Evolutionary conservation across 2,797 vertebrate species (phyloP), one percentile per base, ranked within the genome.

Genomic region (Acanthiza pusilla): DNA sequence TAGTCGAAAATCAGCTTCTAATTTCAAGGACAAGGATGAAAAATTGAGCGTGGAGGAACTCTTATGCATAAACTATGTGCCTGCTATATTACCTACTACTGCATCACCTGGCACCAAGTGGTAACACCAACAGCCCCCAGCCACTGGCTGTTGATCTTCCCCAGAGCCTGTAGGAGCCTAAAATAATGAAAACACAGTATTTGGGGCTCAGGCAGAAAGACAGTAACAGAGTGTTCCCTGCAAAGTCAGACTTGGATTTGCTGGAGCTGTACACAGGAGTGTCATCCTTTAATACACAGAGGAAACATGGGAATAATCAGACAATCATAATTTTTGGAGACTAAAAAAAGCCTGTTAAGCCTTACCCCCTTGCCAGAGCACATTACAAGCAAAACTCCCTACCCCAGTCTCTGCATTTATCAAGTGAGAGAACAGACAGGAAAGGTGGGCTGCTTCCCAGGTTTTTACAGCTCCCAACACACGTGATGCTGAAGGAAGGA

Each of bases 21-120:
- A 78, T 96, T 96, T 94, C 94, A 95, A 91, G 74, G 80, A 40
- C 68, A 89, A 79, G 40, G 66, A 95, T 85, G 93, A 97, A 75
- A 96, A 93, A 91, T 19, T 68, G 58, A 92, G 83, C 0, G 0
- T 43, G 45, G 40, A 94, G 48, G 78, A 91, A 72, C 48, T 86
- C 75, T 36, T 36, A 88, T 54, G 79, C 81, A 89, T 76, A 92
- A 96, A 95, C 83, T 79, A 48, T 38, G 54, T 77, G 85, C 58
- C 77, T 36, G 8, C 48, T 54, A 0, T 9, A 40, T 65, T 29
- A 63, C 19, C 60, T 77, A 71, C 83, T 66, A 27, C 87, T 96
- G 50, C 29, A 85, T 96, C 87, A 96, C 23, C 78, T 89, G 85
- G 77, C 63, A 82, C 12, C 5, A 89, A 89, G 82, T 55, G 91